phyloP scores from a whole-genome alignment of 2,888 invertebrate genomes.

The Pardosa pseudoannulata region DNA sequence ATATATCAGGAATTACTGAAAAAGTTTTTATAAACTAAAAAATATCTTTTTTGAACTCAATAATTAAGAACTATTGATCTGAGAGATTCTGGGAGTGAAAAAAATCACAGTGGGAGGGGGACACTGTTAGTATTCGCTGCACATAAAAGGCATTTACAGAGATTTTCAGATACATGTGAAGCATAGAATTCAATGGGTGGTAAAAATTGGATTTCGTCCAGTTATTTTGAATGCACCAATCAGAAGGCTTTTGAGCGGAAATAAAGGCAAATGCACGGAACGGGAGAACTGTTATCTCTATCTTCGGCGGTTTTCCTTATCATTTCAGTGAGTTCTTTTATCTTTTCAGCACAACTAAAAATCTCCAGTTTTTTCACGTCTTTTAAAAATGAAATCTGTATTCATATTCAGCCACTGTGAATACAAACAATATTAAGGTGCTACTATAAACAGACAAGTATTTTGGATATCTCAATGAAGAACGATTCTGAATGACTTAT shows the following conservation, averaged over 20 bases:
- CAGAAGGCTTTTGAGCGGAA: constrained; percentile 56
- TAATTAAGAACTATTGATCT: constrained; percentile 62
- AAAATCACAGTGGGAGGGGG: constrained; percentile 19
- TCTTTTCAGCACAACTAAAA: constrained; percentile 2
- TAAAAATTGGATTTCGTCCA: constrained; percentile 69
- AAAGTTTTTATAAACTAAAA: background rate
- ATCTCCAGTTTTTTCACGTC: too few relatives aligned
- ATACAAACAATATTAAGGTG: too few relatives aligned
- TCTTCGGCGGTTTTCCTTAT: constrained; percentile 43
- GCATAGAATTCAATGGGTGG: constrained; percentile 51
- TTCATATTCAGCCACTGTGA: too few relatives aligned
- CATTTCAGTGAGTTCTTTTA: constrained; percentile 28
- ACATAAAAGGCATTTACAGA: constrained; percentile 34
- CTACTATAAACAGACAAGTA: too few relatives aligned
- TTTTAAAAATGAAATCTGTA: too few relatives aligned
- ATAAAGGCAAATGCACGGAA: constrained; percentile 33
- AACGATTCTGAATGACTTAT: too few relatives aligned
- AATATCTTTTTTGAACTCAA: constrained; percentile 22
- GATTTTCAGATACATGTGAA: constrained; percentile 55
- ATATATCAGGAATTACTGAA: too few relatives aligned
- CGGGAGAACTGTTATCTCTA: constrained; percentile 58
- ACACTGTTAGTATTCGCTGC: background rate
- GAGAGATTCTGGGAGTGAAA: constrained; percentile 20
- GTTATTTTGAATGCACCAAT: constrained; percentile 70
- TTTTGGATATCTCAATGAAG: too few relatives aligned